phyloP scores from a whole-genome alignment of 2,888 invertebrate genomes.

The Zele albiditarsus region DNA sequence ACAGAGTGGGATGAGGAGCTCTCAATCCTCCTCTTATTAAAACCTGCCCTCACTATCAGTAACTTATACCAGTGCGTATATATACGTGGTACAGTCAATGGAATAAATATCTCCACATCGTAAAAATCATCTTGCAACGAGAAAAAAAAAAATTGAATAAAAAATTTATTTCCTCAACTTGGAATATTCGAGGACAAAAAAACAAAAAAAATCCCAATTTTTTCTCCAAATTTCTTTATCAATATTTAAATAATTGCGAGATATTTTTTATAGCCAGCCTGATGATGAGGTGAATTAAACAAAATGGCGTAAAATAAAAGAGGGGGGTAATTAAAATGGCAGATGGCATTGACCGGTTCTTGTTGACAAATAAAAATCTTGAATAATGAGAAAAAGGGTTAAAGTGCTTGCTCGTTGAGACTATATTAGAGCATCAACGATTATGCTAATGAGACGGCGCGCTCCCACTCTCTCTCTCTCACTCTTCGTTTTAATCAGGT shows the following conservation, averaged over 20 bases:
- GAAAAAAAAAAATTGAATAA: neutral
- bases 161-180: neutral
- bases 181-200: neutral
- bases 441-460: constrained; percentile 66
- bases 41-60: constrained; percentile 70
- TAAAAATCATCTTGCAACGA: constrained; percentile 8
- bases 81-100: constrained; percentile 60
- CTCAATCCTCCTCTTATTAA: constrained; percentile 71
- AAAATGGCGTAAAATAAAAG: neutral
- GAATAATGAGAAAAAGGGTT: constrained; percentile 17
- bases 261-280: neutral
- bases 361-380: constrained; percentile 8
- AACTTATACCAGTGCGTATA: constrained; percentile 60
- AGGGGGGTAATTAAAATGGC: neutral
- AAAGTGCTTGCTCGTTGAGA: constrained; percentile 54
- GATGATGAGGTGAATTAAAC: constrained; percentile 1
- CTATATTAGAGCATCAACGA: constrained; percentile 61
- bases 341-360: neutral
- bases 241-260: constrained; percentile 12
- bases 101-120: constrained; percentile 51
- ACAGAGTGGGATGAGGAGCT: constrained; percentile 58
- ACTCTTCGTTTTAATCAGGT: no score
- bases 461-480: neutral
- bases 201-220: neutral
- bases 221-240: constrained; percentile 9